Base-by-base conservation (phyloP, 2,113 vertebrate genomes). In the Pseudois nayaur region DNA sequence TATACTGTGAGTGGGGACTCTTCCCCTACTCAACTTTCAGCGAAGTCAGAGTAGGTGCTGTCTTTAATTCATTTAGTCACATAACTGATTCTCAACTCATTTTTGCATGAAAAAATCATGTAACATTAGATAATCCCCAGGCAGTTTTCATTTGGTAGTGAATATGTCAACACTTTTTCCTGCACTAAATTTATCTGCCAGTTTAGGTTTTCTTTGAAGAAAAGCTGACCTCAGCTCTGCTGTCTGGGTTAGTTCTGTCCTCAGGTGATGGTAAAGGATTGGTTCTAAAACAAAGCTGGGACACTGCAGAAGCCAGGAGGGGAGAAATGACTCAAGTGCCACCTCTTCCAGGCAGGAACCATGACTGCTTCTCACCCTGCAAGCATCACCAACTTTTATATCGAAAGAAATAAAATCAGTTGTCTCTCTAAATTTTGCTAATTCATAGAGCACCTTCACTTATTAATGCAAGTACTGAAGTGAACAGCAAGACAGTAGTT, bases 401-500 rank as follows among this genome's bases (percentile, higher is more conserved):
- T 48, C n/a, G 12, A 64, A 87, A 71, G 54, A 93, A 88, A 87
- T 52, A n/a, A 79, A 90, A 90, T 67, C 84, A 55, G 40, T 25
- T 36, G 62, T 36, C 27, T 50, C 17, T 57, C 4, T 13, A 40
- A 33, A 40, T 91, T 96, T 59, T 87, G 81, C 19, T 50, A 33
- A 78, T 82, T 82, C 55, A 64, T 40, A 40, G 12, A 78, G 87
- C 82, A 59, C 82, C 90, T 94, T 84, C 25, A 2, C 81, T 97
- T 87, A 48, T 59, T 94, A 74, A 81, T 79, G 15, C 16, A 62
- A 95, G 92, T 45, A 43, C 48, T 48, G 55, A 82, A n/a, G 54
- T 50, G 45, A 91, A 11, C 64, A 60, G 36, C 40, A 2, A 9
- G 84, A 85, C 52, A 88, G 96, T 25, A 59, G 94, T 95, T 98